Evolutionary conservation across 2,888 invertebrate genomes (phyloP).

Genomic region (Trichogramma evanescens): DNA sequence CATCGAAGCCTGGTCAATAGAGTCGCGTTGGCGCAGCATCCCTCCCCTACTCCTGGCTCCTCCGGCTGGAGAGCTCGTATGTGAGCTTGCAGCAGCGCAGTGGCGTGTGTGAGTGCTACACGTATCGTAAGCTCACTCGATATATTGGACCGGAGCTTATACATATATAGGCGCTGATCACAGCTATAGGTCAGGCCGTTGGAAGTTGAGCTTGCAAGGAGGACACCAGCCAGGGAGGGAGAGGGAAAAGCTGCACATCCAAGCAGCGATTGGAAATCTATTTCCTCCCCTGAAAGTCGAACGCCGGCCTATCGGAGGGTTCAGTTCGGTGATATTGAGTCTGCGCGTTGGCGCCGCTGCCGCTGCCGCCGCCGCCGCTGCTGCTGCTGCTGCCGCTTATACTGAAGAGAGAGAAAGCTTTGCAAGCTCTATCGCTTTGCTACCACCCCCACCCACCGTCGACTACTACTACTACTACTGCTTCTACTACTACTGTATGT

Average conservation of each 20-base stretch:
- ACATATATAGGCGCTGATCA: too few species aligned
- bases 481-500: slow-evolving; percentile 11
- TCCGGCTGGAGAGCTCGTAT: background rate
- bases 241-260: slow-evolving; percentile 29
- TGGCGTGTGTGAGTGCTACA: too few species aligned
- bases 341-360: slow-evolving; percentile 35
- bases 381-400: background rate
- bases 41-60: slow-evolving; percentile 15
- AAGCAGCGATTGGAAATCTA: slow-evolving; percentile 47
- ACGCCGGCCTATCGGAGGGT: slow-evolving; percentile 48
- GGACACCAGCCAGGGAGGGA: slow-evolving; percentile 4
- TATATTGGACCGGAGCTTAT: too few species aligned
- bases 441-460: slow-evolving; percentile 19
- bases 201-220: background rate
- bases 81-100: too few species aligned
- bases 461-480: slow-evolving; percentile 22
- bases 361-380: background rate
- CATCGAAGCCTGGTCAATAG: slow-evolving; percentile 49
- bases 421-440: too few species aligned
- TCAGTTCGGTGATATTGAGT: slow-evolving; percentile 47
- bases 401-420: background rate
- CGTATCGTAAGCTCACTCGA: too few species aligned
- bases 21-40: slow-evolving; percentile 31
- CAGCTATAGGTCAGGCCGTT: too few species aligned
- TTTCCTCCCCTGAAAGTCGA: slow-evolving; percentile 48